phyloP scores from a whole-genome alignment of 1,140 invertebrate genomes.

The Brachystomella parvula region DNA sequence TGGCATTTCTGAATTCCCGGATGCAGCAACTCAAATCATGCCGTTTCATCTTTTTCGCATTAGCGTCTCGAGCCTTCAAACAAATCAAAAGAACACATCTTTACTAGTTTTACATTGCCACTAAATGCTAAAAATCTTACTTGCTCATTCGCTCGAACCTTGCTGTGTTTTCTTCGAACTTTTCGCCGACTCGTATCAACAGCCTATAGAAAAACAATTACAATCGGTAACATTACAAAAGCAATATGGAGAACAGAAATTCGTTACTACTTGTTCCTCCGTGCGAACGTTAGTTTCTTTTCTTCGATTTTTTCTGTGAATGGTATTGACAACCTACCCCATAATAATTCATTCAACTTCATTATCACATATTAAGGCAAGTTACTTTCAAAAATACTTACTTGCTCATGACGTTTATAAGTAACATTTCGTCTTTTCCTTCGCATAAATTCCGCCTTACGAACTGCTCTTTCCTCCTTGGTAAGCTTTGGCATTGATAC shows the following conservation, averaged over 20 bases:
- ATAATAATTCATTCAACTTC: not conserved
- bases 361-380: not conserved
- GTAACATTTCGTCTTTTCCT: too few species aligned
- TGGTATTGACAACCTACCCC: not conserved
- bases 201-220: not conserved
- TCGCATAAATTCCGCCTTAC: too few species aligned
- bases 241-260: not conserved
- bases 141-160: not conserved
- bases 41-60: not conserved
- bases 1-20: not conserved
- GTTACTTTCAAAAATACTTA: not conserved
- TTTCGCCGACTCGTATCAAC: not conserved
- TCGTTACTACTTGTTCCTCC: not conserved
- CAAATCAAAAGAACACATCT: too few species aligned
- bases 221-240: not conserved
- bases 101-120: too few species aligned
- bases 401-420: slow-evolving; percentile 3
- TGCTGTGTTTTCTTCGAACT: not conserved
- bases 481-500: too few species aligned
- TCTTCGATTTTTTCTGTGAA: not conserved
- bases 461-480: too few species aligned
- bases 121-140: too few species aligned
- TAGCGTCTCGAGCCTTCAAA: too few species aligned
- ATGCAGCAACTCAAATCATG: not conserved
- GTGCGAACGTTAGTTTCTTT: not conserved